A percentile compares a stretch with the other conserved stretches of the same genome.
Conservation (phyloP, 2,888 invertebrate genomes). For the Ormyrus thymus region DNA sequence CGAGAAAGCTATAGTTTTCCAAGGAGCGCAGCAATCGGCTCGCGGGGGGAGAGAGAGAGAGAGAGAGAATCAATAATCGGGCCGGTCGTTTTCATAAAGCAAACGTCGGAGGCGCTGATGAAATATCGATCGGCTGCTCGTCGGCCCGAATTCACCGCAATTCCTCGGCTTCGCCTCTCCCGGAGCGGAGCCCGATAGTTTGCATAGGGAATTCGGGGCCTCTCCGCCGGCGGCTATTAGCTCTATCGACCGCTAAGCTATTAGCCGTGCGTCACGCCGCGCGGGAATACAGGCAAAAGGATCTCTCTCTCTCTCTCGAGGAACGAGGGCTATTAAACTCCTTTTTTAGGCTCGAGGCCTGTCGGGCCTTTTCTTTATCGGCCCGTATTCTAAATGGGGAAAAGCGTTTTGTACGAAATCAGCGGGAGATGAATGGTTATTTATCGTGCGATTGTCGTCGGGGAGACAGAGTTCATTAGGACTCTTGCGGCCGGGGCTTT, state of each 20-base stretch:
- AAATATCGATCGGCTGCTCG: slow-evolving; percentile 34
- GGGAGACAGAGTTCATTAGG: too few species aligned
- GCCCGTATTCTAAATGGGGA: too few species aligned
- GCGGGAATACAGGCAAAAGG: too few species aligned
- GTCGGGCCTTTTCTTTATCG: too few species aligned
- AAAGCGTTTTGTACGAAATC: too few species aligned
- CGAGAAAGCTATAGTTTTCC: neutral
- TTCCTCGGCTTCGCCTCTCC: neutral
- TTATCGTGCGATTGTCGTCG: too few species aligned
- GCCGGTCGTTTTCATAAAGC: slow-evolving; percentile 22
- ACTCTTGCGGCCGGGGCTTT: too few species aligned
- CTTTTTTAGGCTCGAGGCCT: too few species aligned
- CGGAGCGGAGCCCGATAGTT: slow-evolving; percentile 14
- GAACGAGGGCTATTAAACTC: too few species aligned
- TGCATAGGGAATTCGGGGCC: slow-evolving; percentile 28
- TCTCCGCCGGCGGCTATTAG: slow-evolving; percentile 57
- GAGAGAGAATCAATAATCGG: slow-evolving; percentile 6
- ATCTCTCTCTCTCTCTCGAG: too few species aligned
- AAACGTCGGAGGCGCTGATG: slow-evolving; percentile 16
- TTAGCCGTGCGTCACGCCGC: slow-evolving; percentile 39
- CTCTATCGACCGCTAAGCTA: slow-evolving; percentile 57
- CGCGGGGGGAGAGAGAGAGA: neutral
- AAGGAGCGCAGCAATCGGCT: neutral
- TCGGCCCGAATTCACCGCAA: slow-evolving; percentile 11
- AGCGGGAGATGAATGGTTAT: too few species aligned